These are phyloP conservation scores for Percina caprodes DNA, from an alignment of 2,113 vertebrate genomes.

Conservation along the genomic window DNA sequence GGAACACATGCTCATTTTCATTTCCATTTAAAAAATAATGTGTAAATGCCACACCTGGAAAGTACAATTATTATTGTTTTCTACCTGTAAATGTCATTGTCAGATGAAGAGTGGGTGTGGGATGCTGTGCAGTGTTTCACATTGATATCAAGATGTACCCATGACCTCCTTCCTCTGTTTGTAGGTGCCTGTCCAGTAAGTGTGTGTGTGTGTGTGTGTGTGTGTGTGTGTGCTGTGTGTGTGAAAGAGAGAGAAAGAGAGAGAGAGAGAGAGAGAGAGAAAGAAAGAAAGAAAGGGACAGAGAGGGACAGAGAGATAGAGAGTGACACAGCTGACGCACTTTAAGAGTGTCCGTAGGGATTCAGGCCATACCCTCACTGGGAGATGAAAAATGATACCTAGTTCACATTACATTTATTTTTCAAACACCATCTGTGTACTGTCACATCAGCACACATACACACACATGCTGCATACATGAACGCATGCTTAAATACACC, in stretches of 20 bases:
- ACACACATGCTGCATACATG: conserved; percentile 19
- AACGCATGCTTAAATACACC: conserved; percentile 22
- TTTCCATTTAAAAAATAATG: background rate
- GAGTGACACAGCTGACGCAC: conserved; percentile 24
- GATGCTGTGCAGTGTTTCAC: conserved; percentile 8
- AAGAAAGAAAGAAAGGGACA: background rate
- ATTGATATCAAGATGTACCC: conserved; percentile 34
- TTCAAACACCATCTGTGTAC: conserved; percentile 74
- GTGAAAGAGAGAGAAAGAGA: background rate
- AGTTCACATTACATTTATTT: conserved; percentile 67
- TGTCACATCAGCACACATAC: conserved; percentile 58
- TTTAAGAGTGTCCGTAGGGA: conserved; percentile 47
- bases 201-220: background rate
- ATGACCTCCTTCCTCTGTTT: background rate
- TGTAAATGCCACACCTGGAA: background rate
- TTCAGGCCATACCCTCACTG: conserved; percentile 40
- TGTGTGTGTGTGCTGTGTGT: background rate
- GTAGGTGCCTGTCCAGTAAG: background rate
- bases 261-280: background rate
- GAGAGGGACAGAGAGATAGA: background rate
- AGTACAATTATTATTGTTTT: background rate
- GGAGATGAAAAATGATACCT: conserved; percentile 72
- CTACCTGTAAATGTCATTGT: background rate
- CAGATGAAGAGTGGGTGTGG: background rate
- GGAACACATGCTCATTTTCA: background rate